Evolutionary conservation across 2,888 invertebrate genomes (phyloP), one percentile per base, ranked within the genome.

Genomic region (Caradrina clavipalpis): DNA sequence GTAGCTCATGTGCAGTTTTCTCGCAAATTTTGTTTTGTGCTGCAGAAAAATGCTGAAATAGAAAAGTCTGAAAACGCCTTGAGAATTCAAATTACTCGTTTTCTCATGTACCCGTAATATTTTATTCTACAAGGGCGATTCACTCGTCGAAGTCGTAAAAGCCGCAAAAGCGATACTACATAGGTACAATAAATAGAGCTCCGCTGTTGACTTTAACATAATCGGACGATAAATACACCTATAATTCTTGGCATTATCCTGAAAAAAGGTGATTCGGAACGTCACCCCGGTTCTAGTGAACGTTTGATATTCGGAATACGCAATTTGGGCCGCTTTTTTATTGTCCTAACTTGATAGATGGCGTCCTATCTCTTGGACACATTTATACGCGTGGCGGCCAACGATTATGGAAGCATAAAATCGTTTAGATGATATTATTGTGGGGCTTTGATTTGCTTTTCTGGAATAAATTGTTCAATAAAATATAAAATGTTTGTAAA

Each of bases 181-280:
- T 56, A 45, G 45, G 45, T 45, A 69, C 67, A 49, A 76, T 69
- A 77, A 69, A 81, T 69, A 75, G 65, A 63, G 39, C 56, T 42
- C 31, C 10, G 49, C 54, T 73, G 70, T 80, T 73, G 74, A 83
- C 69, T 83, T 85, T 83, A 75, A 68, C 83, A 83, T 83, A 83
- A 83, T 80, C 75, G 54, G 55, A 73, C 83, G 57, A 78, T 83
- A 85, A 83, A 85, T 83, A 80, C 63, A 69, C 74, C 66, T 77
- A 85, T 83, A 83, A 83, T 78, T 83, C 85, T 72, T 17, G 47
- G 71, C 11, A 83, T 83, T 83, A 83, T 83, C 85, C 81, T 62
- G 59, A 65, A 73, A 85, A 84, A 73, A 80, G 78, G 83, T 78
- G 65, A 85, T 83, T 83, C n/a, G 54, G 64, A 73, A 67, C 53